Evolutionary conservation across 1,140 invertebrate genomes (phyloP).

Genomic region (Maniola jurtina): DNA sequence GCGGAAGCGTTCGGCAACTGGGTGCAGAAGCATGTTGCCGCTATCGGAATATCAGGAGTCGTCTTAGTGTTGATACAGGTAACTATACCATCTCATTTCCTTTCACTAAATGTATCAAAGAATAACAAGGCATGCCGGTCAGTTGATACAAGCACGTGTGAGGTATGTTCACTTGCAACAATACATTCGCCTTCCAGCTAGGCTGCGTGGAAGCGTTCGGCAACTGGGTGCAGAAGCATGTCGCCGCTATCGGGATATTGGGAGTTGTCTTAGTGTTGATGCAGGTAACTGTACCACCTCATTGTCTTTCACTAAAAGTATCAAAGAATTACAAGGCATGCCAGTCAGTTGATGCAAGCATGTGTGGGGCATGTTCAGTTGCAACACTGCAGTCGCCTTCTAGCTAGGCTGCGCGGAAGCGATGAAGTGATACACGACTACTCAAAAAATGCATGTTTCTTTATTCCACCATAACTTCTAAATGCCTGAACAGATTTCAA

Average conservation of each 20-base stretch:
- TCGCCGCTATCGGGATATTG: slow-evolving; percentile 84
- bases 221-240: slow-evolving; percentile 82
- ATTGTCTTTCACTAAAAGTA: too few relatives aligned
- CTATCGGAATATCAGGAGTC: slow-evolving; percentile 86
- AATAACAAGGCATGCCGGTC: slow-evolving; percentile 77
- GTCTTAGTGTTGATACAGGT: slow-evolving; percentile 88
- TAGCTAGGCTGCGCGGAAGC: slow-evolving; percentile 80
- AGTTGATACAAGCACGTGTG: slow-evolving; percentile 80
- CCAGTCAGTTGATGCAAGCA: slow-evolving; percentile 83
- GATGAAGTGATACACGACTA: too few relatives aligned
- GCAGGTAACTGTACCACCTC: slow-evolving; percentile 80
- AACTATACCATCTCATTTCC: not conserved
- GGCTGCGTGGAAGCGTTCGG: slow-evolving; percentile 83
- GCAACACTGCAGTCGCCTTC: slow-evolving; percentile 48
- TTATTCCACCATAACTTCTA: too few relatives aligned
- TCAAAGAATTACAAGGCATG: slow-evolving; percentile 49
- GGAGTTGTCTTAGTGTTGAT: slow-evolving; percentile 87
- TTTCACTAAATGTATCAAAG: too few relatives aligned
- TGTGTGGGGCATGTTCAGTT: slow-evolving; percentile 69
- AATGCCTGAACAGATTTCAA: too few relatives aligned
- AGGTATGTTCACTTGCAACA: slow-evolving; percentile 73
- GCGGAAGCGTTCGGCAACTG: slow-evolving; percentile 80
- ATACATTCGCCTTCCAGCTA: slow-evolving; percentile 28
- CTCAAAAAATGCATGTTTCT: too few relatives aligned
- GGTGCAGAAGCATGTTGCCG: slow-evolving; percentile 83